Conservation (phyloP, 2,888 invertebrate species). For the Perizoma flavofasciatum region DNA sequence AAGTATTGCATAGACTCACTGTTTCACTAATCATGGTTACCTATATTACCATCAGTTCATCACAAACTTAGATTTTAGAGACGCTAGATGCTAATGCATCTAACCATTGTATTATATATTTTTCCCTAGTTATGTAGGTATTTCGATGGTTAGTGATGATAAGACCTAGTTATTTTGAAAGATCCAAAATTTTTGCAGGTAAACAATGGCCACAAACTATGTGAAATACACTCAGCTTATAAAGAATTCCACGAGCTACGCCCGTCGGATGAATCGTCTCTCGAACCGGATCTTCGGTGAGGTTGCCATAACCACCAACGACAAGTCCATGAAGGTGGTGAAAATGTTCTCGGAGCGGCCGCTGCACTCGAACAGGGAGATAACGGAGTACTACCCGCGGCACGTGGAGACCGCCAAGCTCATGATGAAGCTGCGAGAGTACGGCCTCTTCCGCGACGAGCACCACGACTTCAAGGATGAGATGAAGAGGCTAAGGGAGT, state of each 20-base stretch:
- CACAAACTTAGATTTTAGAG: too few species aligned
- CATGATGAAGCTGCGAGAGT: slow-evolving; percentile 88
- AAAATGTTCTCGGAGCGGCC: slow-evolving; percentile 91
- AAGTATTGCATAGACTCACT: too few species aligned
- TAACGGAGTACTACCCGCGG: slow-evolving; percentile 93
- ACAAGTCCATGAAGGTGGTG: slow-evolving; percentile 91
- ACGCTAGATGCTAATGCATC: too few species aligned
- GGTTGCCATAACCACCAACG: slow-evolving; percentile 89
- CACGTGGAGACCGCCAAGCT: slow-evolving; percentile 90
- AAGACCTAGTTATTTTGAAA: background rate
- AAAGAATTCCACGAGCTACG: slow-evolving; percentile 90
- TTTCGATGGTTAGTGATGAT: background rate
- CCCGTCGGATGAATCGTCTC: slow-evolving; percentile 92
- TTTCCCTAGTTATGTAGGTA: background rate
- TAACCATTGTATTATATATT: too few species aligned
- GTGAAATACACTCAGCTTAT: slow-evolving; percentile 88
- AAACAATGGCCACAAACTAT: slow-evolving; percentile 84
- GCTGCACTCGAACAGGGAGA: slow-evolving; percentile 87
- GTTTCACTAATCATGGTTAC: too few species aligned
- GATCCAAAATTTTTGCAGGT: slow-evolving; percentile 8
- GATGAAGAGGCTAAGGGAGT: slow-evolving; percentile 88
- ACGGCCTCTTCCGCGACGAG: slow-evolving; percentile 93
- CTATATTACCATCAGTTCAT: too few species aligned
- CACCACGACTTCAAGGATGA: slow-evolving; percentile 95
- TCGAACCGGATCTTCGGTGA: slow-evolving; percentile 96